These are phyloP conservation scores for Falco columbarius DNA, from an alignment of 2,797 vertebrate genomes.

Conservation along the genomic window DNA sequence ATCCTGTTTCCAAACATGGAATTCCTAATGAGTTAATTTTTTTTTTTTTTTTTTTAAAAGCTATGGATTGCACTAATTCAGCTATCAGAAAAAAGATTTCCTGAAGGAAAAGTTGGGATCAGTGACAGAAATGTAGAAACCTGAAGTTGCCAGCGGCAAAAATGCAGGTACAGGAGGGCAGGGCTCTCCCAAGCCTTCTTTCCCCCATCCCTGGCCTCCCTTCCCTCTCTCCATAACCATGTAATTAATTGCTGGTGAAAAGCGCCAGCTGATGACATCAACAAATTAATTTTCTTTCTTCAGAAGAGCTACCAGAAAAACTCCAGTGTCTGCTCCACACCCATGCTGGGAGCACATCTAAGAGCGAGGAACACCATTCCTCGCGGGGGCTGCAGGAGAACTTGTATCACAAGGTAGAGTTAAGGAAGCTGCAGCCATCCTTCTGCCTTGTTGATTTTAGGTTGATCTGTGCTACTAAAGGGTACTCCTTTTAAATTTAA, in stretches of 20 bases:
- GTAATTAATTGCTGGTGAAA: background rate
- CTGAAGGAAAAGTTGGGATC: background rate
- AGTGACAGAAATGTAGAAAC: background rate
- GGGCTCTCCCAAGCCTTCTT: background rate
- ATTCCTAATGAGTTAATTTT: background rate
- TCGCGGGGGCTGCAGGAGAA: background rate
- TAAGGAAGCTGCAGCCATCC: background rate
- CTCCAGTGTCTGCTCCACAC: background rate
- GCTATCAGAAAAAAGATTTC: background rate
- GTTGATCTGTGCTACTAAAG: background rate
- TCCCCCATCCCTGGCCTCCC: background rate
- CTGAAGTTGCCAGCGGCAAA: background rate
- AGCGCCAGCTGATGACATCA: conserved; percentile 22
- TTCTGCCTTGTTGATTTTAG: background rate
- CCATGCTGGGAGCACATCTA: background rate
- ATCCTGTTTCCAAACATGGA: background rate
- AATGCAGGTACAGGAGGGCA: background rate
- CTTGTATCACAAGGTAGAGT: background rate
- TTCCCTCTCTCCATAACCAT: background rate
- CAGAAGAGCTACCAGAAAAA: conserved; percentile 20
- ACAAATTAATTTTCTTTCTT: conserved; percentile 26
- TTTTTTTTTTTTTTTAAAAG: background rate
- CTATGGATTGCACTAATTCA: background rate
- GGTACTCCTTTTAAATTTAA: background rate
- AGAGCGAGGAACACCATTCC: background rate